These are phyloP conservation scores for Apeltes quadracus DNA, from an alignment of 2,113 vertebrate genomes.

Conservation along the genomic window DNA sequence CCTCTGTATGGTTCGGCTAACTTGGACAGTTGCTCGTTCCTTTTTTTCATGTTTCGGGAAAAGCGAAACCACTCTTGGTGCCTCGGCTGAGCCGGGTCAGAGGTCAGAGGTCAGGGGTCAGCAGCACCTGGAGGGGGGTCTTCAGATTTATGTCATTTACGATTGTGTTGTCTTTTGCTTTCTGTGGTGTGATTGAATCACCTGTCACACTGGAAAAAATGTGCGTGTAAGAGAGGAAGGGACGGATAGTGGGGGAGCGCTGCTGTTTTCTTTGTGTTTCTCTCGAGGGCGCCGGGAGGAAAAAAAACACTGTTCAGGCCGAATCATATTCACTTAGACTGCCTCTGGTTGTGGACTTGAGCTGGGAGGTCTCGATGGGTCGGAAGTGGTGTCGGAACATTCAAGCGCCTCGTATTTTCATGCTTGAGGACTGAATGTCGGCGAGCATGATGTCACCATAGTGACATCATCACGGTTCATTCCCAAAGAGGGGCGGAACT, in stretches of 20 bases:
- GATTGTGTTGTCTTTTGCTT: slow-evolving; percentile 49
- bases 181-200: slow-evolving; percentile 47
- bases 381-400: neutral
- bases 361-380: slow-evolving; percentile 22
- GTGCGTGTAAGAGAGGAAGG: slow-evolving; percentile 23
- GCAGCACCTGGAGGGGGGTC: slow-evolving; percentile 28
- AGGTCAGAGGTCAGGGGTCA: slow-evolving; percentile 45
- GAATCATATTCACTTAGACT: slow-evolving; percentile 51
- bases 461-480: neutral
- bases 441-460: neutral
- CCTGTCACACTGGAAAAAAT: slow-evolving; percentile 39
- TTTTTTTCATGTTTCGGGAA: slow-evolving; percentile 13
- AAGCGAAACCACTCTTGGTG: slow-evolving; percentile 11
- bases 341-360: slow-evolving; percentile 26
- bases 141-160: slow-evolving; percentile 38
- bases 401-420: too few relatives aligned
- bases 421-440: neutral
- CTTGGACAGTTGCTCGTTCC: neutral
- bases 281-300: slow-evolving; percentile 50
- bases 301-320: slow-evolving; percentile 37
- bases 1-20: neutral
- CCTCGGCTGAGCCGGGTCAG: slow-evolving; percentile 22
- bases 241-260: slow-evolving; percentile 58
- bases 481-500: neutral
- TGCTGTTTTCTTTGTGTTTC: slow-evolving; percentile 57